Conservation (phyloP, 2,888 invertebrate genomes). For the Xylophagus ater region DNA sequence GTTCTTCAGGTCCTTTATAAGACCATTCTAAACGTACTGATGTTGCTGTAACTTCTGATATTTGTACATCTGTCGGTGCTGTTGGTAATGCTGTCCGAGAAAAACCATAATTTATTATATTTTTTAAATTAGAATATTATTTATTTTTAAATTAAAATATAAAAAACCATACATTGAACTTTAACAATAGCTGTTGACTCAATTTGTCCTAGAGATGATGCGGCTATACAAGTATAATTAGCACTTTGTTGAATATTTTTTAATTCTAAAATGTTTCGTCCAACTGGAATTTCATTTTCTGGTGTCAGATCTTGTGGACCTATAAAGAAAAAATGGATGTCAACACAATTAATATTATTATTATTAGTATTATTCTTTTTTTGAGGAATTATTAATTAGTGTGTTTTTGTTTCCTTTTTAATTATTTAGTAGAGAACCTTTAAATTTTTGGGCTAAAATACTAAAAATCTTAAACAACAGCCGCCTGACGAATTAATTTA, state of each 20-base stretch:
- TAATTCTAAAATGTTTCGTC: constrained; percentile 76
- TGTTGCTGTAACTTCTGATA: constrained; percentile 88
- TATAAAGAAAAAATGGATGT: constrained; percentile 21
- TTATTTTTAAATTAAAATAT: neutral
- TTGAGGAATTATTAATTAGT: neutral
- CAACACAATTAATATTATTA: neutral
- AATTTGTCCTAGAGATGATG: constrained; percentile 86
- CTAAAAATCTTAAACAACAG: no score
- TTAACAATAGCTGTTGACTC: constrained; percentile 80
- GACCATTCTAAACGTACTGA: constrained; percentile 90
- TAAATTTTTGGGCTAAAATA: no score
- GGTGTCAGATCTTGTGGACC: constrained; percentile 74
- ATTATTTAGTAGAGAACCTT: no score
- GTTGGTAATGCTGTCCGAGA: constrained; percentile 74
- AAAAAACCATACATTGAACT: constrained; percentile 78
- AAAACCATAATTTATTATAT: neutral
- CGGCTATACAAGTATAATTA: constrained; percentile 95
- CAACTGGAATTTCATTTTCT: constrained; percentile 75
- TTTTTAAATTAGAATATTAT: neutral
- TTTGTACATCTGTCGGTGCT: constrained; percentile 77
- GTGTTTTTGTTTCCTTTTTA: neutral
- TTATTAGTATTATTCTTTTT: no score
- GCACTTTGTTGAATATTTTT: constrained; percentile 82
- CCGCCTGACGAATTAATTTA: no score
- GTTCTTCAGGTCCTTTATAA: constrained; percentile 75